These are phyloP conservation scores for Amblyjoppa fuscipennis DNA, from an alignment of 2,888 invertebrate genomes.

Conservation along the genomic window DNA sequence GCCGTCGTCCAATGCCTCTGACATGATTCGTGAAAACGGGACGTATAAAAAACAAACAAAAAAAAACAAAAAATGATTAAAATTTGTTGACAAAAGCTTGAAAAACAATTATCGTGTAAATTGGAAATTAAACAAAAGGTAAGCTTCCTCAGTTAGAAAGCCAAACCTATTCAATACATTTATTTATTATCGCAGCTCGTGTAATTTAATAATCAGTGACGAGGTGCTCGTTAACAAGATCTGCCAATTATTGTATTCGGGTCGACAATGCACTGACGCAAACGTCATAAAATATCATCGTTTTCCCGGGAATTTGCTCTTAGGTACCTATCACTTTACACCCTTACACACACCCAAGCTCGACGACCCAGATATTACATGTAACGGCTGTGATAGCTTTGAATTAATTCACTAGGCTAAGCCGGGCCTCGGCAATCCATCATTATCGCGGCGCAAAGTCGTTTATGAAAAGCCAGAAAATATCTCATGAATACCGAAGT, in stretches of 20 bases:
- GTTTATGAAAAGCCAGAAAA: slow-evolving; percentile 50
- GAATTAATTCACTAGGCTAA: slow-evolving; percentile 32
- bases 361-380: slow-evolving; percentile 42
- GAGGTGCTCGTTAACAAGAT: background rate
- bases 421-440: slow-evolving; percentile 42
- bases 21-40: background rate
- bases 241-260: background rate
- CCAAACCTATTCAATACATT: background rate
- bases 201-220: background rate
- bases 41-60: background rate
- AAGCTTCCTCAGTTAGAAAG: background rate
- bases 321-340: background rate
- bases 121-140: background rate
- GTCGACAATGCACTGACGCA: slow-evolving; percentile 2
- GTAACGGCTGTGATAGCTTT: slow-evolving; percentile 13
- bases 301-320: slow-evolving; percentile 9
- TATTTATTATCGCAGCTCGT: too few relatives aligned
- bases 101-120: background rate
- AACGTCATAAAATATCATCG: slow-evolving; percentile 28
- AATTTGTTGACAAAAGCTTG: background rate
- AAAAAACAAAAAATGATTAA: background rate
- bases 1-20: background rate
- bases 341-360: slow-evolving; percentile 1
- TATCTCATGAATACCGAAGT: slow-evolving; percentile 59
- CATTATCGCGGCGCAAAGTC: slow-evolving; percentile 50